phyloP scores from a whole-genome alignment of 2,113 vertebrate genomes.

The Tragelaphus strepsiceros region DNA sequence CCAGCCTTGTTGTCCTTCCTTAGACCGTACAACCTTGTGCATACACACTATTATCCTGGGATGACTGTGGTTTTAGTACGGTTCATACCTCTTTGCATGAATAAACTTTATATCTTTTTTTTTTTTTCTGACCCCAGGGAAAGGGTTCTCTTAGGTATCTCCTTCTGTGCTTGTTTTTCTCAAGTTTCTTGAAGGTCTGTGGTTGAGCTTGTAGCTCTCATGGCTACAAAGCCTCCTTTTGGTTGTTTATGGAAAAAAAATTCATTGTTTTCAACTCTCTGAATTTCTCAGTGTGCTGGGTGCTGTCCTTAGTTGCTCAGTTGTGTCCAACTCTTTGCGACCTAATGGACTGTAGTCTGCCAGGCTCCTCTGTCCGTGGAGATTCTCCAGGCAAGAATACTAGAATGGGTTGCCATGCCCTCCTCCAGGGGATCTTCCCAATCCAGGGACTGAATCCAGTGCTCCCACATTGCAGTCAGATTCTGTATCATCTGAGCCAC shows the following conservation, averaged over 20 bases:
- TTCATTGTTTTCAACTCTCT: background rate
- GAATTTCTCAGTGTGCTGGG: background rate
- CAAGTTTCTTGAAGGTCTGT: background rate
- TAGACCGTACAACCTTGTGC: background rate
- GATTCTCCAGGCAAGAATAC: background rate
- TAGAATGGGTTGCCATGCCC: background rate
- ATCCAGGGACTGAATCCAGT: background rate
- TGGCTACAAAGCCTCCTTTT: background rate
- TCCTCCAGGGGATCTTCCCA: background rate
- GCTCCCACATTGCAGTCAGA: background rate
- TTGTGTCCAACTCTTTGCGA: background rate
- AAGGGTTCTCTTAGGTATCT: background rate
- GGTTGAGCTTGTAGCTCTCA: background rate
- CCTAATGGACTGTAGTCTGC: background rate
- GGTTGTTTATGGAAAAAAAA: background rate
- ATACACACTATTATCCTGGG: background rate
- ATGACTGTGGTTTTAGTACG: background rate
- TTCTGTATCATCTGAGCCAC: background rate
- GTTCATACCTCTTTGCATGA: background rate
- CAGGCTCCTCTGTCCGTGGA: background rate
- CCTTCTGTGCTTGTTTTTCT: background rate
- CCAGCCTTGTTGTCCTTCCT: background rate
- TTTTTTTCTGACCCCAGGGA: background rate
- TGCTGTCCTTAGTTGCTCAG: background rate
- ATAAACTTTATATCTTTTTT: background rate